Conservation (phyloP, 2,113 vertebrate genomes). For the Gasterosteus nipponicus region DNA sequence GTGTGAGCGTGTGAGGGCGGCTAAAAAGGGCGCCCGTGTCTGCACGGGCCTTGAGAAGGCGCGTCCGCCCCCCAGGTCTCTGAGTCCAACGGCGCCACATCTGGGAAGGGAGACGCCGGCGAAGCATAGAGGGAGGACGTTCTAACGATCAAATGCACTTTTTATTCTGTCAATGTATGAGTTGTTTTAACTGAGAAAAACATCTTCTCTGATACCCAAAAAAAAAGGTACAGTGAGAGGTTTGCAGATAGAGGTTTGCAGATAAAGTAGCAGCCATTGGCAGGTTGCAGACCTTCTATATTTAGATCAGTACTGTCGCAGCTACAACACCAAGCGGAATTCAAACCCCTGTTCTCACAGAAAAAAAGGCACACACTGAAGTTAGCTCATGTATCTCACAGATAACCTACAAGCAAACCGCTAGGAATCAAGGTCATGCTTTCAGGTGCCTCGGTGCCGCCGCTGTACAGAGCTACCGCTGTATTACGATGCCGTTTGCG, state of each 20-base stretch:
- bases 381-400: slow-evolving; percentile 52
- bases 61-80: slow-evolving; percentile 50
- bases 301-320: slow-evolving; percentile 76
- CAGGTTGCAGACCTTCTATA: slow-evolving; percentile 74
- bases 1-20: slow-evolving; percentile 21
- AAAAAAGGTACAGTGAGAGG: background rate
- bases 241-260: slow-evolving; percentile 40
- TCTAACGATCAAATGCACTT: slow-evolving; percentile 47
- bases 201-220: background rate
- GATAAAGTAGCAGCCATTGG: slow-evolving; percentile 56
- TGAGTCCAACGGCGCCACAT: slow-evolving; percentile 24
- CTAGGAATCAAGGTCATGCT: slow-evolving; percentile 62
- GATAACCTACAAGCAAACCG: slow-evolving; percentile 54
- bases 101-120: slow-evolving; percentile 17
- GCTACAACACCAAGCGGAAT: slow-evolving; percentile 67
- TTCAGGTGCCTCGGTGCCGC: background rate
- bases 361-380: slow-evolving; percentile 37
- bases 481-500: background rate
- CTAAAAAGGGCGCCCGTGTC: background rate
- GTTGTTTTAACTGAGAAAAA: background rate
- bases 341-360: slow-evolving; percentile 63
- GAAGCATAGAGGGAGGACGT: slow-evolving; percentile 41
- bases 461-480: slow-evolving; percentile 17
- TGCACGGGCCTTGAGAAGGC: slow-evolving; percentile 13
- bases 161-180: background rate